Evolutionary conservation across 2,888 invertebrate species (phyloP).

Genomic region (Dasysyrphus tricinctus): DNA sequence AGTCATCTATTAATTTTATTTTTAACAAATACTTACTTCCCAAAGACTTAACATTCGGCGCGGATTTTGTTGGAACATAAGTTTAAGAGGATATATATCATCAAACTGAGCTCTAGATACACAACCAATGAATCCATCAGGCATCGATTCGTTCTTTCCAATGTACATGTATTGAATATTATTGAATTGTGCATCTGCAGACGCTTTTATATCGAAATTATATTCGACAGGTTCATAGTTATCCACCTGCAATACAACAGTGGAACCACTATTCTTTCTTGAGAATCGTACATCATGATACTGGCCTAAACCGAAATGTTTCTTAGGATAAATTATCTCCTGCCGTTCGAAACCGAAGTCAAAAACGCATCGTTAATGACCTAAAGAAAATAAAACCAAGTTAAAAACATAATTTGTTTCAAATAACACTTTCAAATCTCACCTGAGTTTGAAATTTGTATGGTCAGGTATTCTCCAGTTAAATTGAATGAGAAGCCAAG

Average conservation of each 20-base stretch:
- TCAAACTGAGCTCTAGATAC: slow-evolving; percentile 98
- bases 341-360: slow-evolving; percentile 98
- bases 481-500: slow-evolving; percentile 94
- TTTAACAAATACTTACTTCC: slow-evolving; percentile 85
- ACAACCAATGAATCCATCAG: slow-evolving; percentile 96
- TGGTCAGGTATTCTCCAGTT: slow-evolving; percentile 94
- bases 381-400: slow-evolving; percentile 83
- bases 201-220: slow-evolving; percentile 93
- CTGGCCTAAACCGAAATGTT: slow-evolving; percentile 96
- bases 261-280: slow-evolving; percentile 92
- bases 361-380: slow-evolving; percentile 95
- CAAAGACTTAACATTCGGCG: slow-evolving; percentile 90
- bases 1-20: too few species aligned
- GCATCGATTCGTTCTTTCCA: slow-evolving; percentile 95
- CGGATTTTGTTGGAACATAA: slow-evolving; percentile 97
- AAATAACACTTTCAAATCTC: slow-evolving; percentile 15
- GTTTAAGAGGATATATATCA: slow-evolving; percentile 97
- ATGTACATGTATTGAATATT: slow-evolving; percentile 98
- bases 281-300: slow-evolving; percentile 95
- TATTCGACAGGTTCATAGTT: slow-evolving; percentile 93
- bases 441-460: slow-evolving; percentile 97
- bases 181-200: slow-evolving; percentile 98
- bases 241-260: slow-evolving; percentile 88
- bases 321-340: slow-evolving; percentile 94
- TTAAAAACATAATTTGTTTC: neutral